phyloP scores from a whole-genome alignment of 2,113 vertebrate genomes.

The Sterrhoptilus dennistouni region DNA sequence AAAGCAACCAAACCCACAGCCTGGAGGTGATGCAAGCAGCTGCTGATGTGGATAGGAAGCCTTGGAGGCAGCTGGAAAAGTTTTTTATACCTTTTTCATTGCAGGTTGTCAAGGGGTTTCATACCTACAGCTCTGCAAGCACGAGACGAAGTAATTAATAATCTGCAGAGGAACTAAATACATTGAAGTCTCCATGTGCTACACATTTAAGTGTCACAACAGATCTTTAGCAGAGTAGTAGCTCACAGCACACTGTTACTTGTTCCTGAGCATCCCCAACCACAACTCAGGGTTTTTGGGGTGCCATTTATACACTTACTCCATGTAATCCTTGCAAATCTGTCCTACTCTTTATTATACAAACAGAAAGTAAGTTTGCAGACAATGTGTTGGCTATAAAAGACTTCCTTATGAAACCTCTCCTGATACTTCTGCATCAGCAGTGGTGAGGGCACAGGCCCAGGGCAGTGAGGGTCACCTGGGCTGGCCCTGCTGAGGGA shows the following conservation, averaged over 20 bases:
- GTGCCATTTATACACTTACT: not conserved
- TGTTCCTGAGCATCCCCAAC: not conserved
- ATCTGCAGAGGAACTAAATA: not conserved
- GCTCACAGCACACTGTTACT: not conserved
- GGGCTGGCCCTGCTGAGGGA: not conserved
- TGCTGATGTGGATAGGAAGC: not conserved
- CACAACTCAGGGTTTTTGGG: not conserved
- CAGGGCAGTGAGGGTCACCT: not conserved
- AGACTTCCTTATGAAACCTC: no score
- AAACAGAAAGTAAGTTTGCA: not conserved
- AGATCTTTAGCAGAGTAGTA: not conserved
- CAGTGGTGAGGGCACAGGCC: not conserved
- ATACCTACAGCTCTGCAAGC: not conserved
- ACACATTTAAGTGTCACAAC: not conserved
- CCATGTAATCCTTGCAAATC: fast-evolving
- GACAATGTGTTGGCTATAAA: not conserved
- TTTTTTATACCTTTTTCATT: not conserved
- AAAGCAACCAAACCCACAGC: not conserved
- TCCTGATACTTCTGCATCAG: not conserved
- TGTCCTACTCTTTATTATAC: fast-evolving
- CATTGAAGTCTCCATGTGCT: not conserved
- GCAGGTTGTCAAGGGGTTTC: fast-evolving
- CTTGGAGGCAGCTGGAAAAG: not conserved
- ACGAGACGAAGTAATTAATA: not conserved
- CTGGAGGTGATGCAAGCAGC: not conserved